phyloP scores from a whole-genome alignment of 2,113 vertebrate genomes.

The Sinocyclocheilus rhinocerous region DNA sequence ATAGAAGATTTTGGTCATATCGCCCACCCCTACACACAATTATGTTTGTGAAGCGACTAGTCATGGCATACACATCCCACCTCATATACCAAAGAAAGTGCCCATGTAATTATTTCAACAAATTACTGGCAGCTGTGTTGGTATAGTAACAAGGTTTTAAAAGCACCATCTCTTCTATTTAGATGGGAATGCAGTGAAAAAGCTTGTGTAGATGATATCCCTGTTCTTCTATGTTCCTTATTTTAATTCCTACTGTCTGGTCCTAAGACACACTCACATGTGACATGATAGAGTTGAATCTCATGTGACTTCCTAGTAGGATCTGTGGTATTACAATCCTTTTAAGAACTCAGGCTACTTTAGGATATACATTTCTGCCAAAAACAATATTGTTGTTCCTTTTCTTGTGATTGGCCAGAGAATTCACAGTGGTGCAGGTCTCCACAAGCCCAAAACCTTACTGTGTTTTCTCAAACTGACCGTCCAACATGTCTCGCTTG shows the following conservation, averaged over 20 bases:
- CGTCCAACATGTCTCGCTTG: background rate
- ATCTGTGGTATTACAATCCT: background rate
- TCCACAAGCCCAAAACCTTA: background rate
- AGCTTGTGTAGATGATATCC: background rate
- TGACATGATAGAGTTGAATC: background rate
- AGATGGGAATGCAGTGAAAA: background rate
- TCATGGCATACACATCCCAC: background rate
- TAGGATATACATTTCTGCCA: background rate
- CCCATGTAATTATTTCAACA: background rate
- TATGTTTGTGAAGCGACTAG: background rate
- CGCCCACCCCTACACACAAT: too few relatives aligned
- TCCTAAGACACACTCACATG: background rate
- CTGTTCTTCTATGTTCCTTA: background rate
- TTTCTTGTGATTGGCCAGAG: background rate
- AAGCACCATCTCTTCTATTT: background rate
- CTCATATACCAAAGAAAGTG: background rate
- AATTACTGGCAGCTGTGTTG: background rate
- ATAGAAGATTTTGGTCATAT: too few relatives aligned
- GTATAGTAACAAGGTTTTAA: constrained; percentile 11
- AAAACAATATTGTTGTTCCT: background rate
- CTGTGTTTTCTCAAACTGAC: background rate
- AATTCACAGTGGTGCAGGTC: background rate
- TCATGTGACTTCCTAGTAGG: background rate
- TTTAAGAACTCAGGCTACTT: background rate
- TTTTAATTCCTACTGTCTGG: background rate